Evolutionary conservation across 1,140 invertebrate species (phyloP).

Genomic region (Lutraria rhynchaena): DNA sequence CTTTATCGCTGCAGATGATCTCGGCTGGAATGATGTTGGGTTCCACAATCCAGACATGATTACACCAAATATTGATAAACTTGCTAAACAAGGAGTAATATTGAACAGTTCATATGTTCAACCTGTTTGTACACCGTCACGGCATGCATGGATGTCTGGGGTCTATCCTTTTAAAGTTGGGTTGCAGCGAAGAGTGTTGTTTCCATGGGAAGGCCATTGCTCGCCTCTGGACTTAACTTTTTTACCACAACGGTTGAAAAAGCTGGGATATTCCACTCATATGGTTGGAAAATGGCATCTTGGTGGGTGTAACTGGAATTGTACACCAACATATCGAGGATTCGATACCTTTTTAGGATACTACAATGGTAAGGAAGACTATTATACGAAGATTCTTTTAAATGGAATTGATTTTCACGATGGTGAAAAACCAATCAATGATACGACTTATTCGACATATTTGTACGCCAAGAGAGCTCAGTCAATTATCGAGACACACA

Average conservation of each 20-base stretch:
- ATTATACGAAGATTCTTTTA: constrained; percentile 66
- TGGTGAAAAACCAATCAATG: constrained; percentile 1
- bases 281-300: constrained; percentile 82
- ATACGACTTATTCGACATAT: constrained; percentile 8
- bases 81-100: constrained; percentile 65
- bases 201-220: neutral
- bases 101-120: constrained; percentile 69
- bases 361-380: constrained; percentile 78
- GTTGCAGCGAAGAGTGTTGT: neutral
- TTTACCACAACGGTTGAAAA: constrained; percentile 79
- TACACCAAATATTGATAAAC: constrained; percentile 71
- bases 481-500: neutral
- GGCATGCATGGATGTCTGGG: constrained; percentile 39
- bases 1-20: constrained; percentile 72
- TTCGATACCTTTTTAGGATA: constrained; percentile 83
- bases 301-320: constrained; percentile 82
- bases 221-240: neutral
- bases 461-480: constrained; percentile 1
- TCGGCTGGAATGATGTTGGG: constrained; percentile 77
- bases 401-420: constrained; percentile 28
- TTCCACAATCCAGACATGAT: constrained; percentile 72
- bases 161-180: constrained; percentile 42
- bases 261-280: constrained; percentile 82
- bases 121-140: constrained; percentile 65
- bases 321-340: constrained; percentile 81